These are phyloP conservation scores for rabbit (Oryctolagus cuniculus) DNA, from an alignment of 2,113 vertebrate species.

Conservation along the genomic window DNA sequence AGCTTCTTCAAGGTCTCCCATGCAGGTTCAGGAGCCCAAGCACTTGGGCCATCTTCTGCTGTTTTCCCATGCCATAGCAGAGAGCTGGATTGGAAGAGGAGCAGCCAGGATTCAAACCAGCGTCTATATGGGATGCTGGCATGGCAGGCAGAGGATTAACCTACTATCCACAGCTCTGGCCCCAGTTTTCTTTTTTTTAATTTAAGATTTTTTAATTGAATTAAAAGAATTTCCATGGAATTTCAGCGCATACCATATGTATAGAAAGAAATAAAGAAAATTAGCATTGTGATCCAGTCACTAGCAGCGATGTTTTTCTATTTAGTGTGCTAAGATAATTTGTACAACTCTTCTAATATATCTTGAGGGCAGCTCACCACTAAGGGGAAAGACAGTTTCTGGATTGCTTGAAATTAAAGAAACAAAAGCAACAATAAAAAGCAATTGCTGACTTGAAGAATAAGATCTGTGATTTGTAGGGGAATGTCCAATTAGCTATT, in stretches of 20 bases:
- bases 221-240: background rate
- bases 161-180: too few relatives aligned
- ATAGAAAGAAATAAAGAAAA: background rate
- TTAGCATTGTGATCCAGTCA: background rate
- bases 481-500: background rate
- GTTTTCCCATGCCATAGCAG: too few relatives aligned
- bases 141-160: too few relatives aligned
- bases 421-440: background rate
- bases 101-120: too few relatives aligned
- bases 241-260: background rate
- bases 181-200: too few relatives aligned
- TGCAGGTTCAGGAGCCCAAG: too few relatives aligned
- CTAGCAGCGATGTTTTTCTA: background rate
- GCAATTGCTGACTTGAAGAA: background rate
- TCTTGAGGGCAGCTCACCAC: background rate
- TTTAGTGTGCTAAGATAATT: background rate
- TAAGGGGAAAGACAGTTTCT: background rate
- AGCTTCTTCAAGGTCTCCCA: too few relatives aligned
- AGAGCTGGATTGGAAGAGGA: too few relatives aligned
- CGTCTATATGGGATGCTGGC: too few relatives aligned
- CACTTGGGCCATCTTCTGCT: too few relatives aligned
- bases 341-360: background rate
- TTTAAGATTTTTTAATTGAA: background rate
- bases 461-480: background rate
- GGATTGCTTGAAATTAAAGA: background rate